These are phyloP conservation scores for Brevimyrus niger DNA, from an alignment of 2,113 vertebrate species.

Conservation along the genomic window DNA sequence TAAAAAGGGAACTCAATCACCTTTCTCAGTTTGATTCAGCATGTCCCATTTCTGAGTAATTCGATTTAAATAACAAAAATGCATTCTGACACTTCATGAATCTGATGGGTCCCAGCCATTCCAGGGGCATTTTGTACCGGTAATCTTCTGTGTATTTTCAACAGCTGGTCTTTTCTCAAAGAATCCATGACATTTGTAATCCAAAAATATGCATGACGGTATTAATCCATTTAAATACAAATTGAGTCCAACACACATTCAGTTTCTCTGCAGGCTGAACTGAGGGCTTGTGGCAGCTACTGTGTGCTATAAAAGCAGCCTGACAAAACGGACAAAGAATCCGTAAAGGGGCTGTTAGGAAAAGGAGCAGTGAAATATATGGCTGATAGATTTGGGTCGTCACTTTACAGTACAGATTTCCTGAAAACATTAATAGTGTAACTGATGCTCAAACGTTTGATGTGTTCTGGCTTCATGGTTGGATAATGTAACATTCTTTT, in stretches of 20 bases:
- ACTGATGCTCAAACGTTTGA: background rate
- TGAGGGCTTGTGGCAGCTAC: slow-evolving; percentile 17
- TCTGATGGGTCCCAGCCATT: slow-evolving; percentile 11
- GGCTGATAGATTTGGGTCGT: slow-evolving; percentile 35
- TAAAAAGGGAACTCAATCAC: background rate
- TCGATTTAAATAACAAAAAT: slow-evolving; percentile 21
- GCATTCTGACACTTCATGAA: slow-evolving; percentile 6
- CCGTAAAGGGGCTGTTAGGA: slow-evolving; percentile 8
- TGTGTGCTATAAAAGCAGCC: slow-evolving; percentile 7
- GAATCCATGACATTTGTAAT: slow-evolving; percentile 31
- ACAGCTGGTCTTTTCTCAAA: slow-evolving; percentile 8
- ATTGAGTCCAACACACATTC: slow-evolving; percentile 28
- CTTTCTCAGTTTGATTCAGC: slow-evolving; percentile 4
- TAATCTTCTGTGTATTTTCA: slow-evolving; percentile 11
- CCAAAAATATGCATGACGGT: slow-evolving; percentile 24
- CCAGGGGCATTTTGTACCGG: background rate
- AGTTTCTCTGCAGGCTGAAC: slow-evolving; percentile 18
- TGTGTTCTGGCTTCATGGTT: background rate
- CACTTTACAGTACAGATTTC: slow-evolving; percentile 5
- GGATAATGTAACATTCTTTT: background rate
- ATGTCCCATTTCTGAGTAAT: background rate
- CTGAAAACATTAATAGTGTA: slow-evolving; percentile 22
- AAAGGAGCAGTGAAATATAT: slow-evolving; percentile 6
- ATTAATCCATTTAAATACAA: slow-evolving; percentile 39
- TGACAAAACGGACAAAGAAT: slow-evolving; percentile 25